Percentiles rank a stretch among this genome's conserved stretches.
Evolutionary conservation across 2,113 vertebrate genomes (phyloP).

Genomic region (Trogon surrucura): DNA sequence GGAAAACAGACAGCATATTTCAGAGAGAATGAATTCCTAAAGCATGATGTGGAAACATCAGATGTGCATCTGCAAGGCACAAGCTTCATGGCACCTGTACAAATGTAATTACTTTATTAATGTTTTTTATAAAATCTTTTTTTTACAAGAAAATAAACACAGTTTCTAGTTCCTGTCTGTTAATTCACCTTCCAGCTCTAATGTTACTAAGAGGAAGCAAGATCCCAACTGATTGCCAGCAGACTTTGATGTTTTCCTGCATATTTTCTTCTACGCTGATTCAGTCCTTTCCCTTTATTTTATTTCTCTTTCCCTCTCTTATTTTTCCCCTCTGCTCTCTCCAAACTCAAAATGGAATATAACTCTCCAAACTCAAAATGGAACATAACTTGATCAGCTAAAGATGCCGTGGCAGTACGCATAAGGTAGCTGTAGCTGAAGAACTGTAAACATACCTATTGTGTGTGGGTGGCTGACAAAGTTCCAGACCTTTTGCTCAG

Average conservation of each 20-base stretch:
- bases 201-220: neutral
- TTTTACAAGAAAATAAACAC: neutral
- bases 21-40: neutral
- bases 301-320: neutral
- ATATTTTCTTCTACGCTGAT: neutral
- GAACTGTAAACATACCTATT: neutral
- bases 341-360: neutral
- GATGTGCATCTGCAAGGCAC: neutral
- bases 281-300: neutral
- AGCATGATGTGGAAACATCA: neutral
- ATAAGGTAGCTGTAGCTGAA: neutral
- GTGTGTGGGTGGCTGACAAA: neutral
- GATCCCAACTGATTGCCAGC: neutral
- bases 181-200: neutral
- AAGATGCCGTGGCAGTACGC: neutral
- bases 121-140: neutral
- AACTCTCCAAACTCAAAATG: neutral
- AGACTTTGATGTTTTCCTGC: neutral
- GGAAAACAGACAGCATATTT: neutral
- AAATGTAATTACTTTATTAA: neutral
- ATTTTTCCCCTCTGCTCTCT: neutral
- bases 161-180: neutral
- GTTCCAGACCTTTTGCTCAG: neutral
- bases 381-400: neutral
- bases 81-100: fast-evolving